These are phyloP conservation scores for Stichopus horrens DNA, from an alignment of 53 echinoderm and acorn worm species.

Conservation along the genomic window DNA sequence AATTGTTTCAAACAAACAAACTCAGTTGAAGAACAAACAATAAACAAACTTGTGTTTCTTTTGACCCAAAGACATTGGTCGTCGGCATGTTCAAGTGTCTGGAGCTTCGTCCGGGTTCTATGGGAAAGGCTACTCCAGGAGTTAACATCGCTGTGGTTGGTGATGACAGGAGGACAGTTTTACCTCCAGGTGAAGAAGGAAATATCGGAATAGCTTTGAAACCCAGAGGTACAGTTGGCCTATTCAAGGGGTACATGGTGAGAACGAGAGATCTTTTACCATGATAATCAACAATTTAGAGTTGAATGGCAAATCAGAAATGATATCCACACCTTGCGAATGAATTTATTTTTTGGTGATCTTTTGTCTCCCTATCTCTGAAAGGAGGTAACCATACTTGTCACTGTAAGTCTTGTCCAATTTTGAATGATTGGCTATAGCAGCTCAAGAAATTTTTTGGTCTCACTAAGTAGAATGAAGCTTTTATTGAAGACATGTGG, in stretches of 20 bases:
- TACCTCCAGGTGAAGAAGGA: slow-evolving; percentile 76
- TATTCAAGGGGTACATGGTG: slow-evolving; percentile 90
- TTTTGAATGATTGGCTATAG: no score
- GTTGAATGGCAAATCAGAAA: no score
- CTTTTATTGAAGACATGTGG: no score
- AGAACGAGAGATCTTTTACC: slow-evolving; percentile 35
- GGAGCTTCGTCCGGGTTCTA: slow-evolving; percentile 72
- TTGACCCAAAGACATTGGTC: slow-evolving; percentile 58
- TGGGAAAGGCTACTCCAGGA: slow-evolving; percentile 89
- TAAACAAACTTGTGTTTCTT: not conserved
- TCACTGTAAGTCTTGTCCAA: no score
- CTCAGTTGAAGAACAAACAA: not conserved
- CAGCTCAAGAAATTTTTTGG: no score
- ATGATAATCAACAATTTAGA: not conserved
- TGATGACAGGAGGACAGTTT: slow-evolving; percentile 66
- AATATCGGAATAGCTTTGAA: slow-evolving; percentile 78
- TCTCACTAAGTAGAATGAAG: no score
- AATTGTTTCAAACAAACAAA: no score
- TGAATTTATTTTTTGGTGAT: no score
- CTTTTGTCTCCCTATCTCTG: no score
- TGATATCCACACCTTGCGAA: no score
- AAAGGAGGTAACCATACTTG: no score
- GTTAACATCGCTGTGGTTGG: slow-evolving; percentile 74
- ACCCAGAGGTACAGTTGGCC: slow-evolving; percentile 73
- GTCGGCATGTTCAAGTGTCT: slow-evolving; percentile 76